Base-by-base conservation (phyloP, 2,888 invertebrate genomes). In the Rapana venosa region DNA sequence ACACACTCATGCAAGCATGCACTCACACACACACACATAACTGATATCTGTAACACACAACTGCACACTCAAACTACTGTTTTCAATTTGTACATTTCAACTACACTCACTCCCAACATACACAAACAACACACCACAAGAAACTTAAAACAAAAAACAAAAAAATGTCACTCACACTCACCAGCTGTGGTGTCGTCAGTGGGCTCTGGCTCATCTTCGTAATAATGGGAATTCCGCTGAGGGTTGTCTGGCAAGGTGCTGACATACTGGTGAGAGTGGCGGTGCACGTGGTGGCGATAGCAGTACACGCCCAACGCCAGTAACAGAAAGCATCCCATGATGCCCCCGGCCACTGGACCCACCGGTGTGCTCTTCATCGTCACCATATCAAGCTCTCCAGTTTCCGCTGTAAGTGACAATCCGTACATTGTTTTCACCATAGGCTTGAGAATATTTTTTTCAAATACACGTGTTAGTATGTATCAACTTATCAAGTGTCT, bases 291-390 rank as follows among this genome's bases (percentile, higher is more conserved):
- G 90, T 96, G 97, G 66, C 98, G 97, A 92, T 96, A 96, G 96
- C 98, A 98, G 95, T 98, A 98, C 91, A 98, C 97, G 20, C 98
- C 97, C 89, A 98, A 97, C 0, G 98, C 98, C 92, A 98, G 97
- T 20, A 98, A 97, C 93, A 98, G 96, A 94, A 98, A 98, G 88
- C 98, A 97, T 30, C 98, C 98, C 91, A 98, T 97, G 91, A 98
- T 97, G 87, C 98, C 98, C 13, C 98, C 98, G 20, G 98, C 98
- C 81, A 98, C 98, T 0, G 98, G 98, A 0, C 98, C 98, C 61
- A 98, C 97, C 0, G 98, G 98, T 0, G 98, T 95, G 90, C 94
- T 95, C 92, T 95, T 95, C 26, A 94, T 92, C 4, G 93, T 92
- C 17, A 93, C 90, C 26, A 93, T 92, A 32, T 94, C 94, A 83